These are phyloP conservation scores for Anoura caudifer DNA, from an alignment of 2,113 vertebrate genomes.

Conservation along the genomic window DNA sequence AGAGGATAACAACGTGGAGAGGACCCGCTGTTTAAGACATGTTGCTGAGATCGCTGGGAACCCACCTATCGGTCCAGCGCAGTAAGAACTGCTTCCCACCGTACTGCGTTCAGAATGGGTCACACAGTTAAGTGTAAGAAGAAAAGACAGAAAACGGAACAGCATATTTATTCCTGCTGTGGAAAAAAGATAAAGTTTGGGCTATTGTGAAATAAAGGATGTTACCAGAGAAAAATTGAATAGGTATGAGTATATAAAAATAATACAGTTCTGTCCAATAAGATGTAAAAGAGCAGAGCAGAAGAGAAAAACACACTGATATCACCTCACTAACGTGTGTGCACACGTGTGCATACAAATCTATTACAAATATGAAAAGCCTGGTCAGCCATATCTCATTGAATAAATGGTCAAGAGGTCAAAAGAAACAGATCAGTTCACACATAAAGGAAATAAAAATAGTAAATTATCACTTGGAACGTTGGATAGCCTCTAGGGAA, in stretches of 20 bases:
- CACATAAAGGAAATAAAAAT: neutral
- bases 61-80: neutral
- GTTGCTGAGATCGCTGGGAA: neutral
- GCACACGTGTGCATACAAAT: neutral
- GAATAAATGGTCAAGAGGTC: neutral
- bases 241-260: slow-evolving; percentile 31
- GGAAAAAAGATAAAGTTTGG: slow-evolving; percentile 29
- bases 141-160: slow-evolving; percentile 14
- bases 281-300: neutral
- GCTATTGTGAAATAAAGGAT: slow-evolving; percentile 20
- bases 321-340: neutral
- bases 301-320: neutral
- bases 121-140: neutral
- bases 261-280: neutral
- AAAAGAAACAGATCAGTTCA: neutral
- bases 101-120: neutral
- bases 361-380: neutral
- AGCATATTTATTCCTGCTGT: slow-evolving; percentile 13
- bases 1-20: neutral
- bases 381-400: neutral
- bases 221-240: neutral
- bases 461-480: slow-evolving; percentile 1
- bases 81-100: neutral
- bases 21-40: neutral
- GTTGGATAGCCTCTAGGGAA: neutral